Evolutionary conservation across 2,113 vertebrate genomes (phyloP).

Genomic region (Notarius quadriscutis): DNA sequence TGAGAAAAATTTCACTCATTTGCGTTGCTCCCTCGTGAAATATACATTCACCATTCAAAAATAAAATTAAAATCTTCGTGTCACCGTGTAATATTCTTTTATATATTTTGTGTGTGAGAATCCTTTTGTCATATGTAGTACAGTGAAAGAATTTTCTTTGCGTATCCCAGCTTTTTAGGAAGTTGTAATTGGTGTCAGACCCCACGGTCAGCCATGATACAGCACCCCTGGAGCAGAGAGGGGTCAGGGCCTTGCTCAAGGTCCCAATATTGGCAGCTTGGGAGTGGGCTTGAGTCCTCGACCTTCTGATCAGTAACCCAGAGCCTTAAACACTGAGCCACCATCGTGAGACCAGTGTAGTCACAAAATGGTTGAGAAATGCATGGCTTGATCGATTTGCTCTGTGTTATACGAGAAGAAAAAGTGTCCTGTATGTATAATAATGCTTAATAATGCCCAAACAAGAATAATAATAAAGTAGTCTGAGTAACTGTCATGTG

Average conservation of each 20-base stretch:
- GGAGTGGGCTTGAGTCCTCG: neutral
- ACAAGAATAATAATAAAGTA: neutral
- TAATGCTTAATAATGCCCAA: neutral
- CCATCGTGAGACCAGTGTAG: neutral
- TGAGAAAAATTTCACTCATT: no score
- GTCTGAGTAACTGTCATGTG: neutral
- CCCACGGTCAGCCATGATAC: neutral
- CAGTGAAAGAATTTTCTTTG: neutral
- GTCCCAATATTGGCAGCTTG: neutral
- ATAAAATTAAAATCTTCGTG: no score
- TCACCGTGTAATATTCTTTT: no score
- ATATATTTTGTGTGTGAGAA: no score
- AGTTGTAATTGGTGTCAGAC: neutral
- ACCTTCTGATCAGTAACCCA: neutral
- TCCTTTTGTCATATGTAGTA: no score
- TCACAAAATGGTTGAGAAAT: neutral
- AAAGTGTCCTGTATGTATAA: neutral
- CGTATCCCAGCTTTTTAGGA: neutral
- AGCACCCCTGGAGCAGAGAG: neutral
- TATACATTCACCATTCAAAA: no score
- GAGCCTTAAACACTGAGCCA: neutral
- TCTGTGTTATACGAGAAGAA: neutral
- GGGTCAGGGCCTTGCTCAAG: neutral
- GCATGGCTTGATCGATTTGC: neutral
- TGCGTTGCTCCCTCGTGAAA: no score